Conservation (phyloP, 2,797 vertebrate species). For the Hippocampus kuda region DNA sequence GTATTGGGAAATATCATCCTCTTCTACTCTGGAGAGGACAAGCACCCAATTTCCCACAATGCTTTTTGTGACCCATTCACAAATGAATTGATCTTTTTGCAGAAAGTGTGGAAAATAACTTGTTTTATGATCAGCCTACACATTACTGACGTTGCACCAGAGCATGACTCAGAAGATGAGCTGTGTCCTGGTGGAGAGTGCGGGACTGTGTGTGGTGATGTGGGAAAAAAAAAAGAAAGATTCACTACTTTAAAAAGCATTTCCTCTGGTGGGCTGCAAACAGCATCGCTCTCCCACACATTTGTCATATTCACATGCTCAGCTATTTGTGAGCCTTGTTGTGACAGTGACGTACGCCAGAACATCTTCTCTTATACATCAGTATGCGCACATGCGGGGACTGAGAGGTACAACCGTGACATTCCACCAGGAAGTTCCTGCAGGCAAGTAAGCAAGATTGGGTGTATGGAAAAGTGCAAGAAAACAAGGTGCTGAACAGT, state of each 20-base stretch:
- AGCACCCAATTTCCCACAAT: background rate
- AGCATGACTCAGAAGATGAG: conserved; percentile 56
- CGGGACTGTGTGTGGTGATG: conserved; percentile 35
- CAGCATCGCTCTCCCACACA: conserved; percentile 25
- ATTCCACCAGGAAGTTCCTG: conserved; percentile 44
- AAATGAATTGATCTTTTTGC: background rate
- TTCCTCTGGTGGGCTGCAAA: conserved; percentile 14
- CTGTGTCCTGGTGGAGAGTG: conserved; percentile 31
- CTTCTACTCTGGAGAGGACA: background rate
- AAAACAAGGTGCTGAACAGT: conserved; percentile 1
- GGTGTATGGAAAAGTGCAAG: background rate
- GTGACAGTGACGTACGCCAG: conserved; percentile 27
- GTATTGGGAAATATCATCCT: conserved; percentile 1
- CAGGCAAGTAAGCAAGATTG: conserved; percentile 7
- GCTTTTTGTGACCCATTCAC: background rate
- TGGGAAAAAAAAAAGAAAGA: conserved; percentile 15
- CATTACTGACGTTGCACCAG: conserved; percentile 23
- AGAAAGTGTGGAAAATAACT: conserved; percentile 11
- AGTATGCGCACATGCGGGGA: conserved; percentile 1
- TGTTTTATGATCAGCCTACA: conserved; percentile 14
- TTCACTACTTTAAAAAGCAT: conserved; percentile 21
- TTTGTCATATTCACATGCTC: conserved; percentile 14
- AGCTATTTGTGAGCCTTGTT: conserved; percentile 39
- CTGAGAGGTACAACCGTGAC: conserved; percentile 29
- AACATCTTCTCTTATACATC: conserved; percentile 34